Percentiles rank a stretch among this genome's conserved stretches.
Evolutionary conservation across 2,888 invertebrate species (phyloP).

Genomic region (Opisthograptis luteolata): DNA sequence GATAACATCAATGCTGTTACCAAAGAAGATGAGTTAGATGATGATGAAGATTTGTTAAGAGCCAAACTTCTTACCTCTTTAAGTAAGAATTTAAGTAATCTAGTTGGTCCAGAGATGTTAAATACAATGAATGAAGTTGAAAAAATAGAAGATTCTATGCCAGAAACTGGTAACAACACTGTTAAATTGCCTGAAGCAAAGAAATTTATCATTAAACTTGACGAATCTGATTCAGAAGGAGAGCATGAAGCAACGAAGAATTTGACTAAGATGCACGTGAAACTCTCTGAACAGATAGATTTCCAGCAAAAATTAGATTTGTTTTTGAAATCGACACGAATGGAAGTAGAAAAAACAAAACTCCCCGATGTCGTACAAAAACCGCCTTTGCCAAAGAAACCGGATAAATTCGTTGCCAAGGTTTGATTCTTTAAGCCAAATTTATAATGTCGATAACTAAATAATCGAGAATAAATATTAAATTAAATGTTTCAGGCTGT

Average conservation of each 20-base stretch:
- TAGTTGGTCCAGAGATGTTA: constrained; percentile 55
- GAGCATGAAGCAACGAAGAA: constrained; percentile 81
- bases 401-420: constrained; percentile 74
- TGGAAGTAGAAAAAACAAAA: constrained; percentile 67
- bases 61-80: constrained; percentile 85
- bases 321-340: constrained; percentile 73
- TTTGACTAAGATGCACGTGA: constrained; percentile 79
- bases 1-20: constrained; percentile 19
- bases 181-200: constrained; percentile 57
- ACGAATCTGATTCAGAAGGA: constrained; percentile 78
- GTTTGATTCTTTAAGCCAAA: constrained; percentile 39
- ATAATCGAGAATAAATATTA: not conserved
- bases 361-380: constrained; percentile 62
- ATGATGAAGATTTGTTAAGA: constrained; percentile 85
- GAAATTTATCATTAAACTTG: constrained; percentile 73
- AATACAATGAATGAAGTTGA: constrained; percentile 43
- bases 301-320: constrained; percentile 76
- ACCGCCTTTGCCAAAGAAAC: constrained; percentile 50
- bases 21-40: constrained; percentile 76
- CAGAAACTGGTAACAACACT: constrained; percentile 33
- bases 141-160: constrained; percentile 24
- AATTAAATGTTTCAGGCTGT: constrained; percentile 62
- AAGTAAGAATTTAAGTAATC: constrained; percentile 81
- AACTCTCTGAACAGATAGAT: constrained; percentile 69
- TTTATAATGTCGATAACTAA: not conserved